phyloP scores from a whole-genome alignment of 2,888 invertebrate genomes.

The Geotrupes spiniger region DNA sequence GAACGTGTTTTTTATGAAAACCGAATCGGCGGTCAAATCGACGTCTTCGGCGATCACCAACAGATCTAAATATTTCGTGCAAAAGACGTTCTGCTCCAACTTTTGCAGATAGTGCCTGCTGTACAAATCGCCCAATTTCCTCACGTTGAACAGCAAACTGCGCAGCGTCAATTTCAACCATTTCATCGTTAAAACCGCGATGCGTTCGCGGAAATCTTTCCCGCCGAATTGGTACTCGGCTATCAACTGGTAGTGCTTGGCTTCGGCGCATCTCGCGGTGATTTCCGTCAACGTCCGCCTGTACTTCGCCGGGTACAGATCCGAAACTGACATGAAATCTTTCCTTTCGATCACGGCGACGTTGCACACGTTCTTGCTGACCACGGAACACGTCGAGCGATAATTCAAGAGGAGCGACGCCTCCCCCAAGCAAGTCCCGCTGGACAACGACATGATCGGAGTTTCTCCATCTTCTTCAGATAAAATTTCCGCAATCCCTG shows the following conservation, averaged over 20 bases:
- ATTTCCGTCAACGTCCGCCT: not conserved
- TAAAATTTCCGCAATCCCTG: conserved; percentile 32
- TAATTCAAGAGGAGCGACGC: conserved; percentile 23
- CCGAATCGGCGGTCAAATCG: conserved; percentile 25
- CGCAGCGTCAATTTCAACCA: conserved; percentile 22
- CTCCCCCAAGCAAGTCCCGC: conserved; percentile 33
- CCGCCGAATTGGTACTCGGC: conserved; percentile 8
- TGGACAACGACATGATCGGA: conserved; percentile 31
- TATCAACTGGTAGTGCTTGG: conserved; percentile 4
- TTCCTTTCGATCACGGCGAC: conserved; percentile 24
- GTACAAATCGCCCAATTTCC: conserved; percentile 9
- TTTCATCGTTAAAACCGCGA: conserved; percentile 20
- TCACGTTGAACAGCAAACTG: conserved; percentile 9
- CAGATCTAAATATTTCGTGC: conserved; percentile 22
- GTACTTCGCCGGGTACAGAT: conserved; percentile 23
- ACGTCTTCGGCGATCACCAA: conserved; percentile 23
- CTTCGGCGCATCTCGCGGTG: conserved; percentile 1
- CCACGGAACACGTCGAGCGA: conserved; percentile 29
- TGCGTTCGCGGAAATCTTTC: conserved; percentile 1
- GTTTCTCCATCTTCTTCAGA: conserved; percentile 35
- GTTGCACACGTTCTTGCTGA: conserved; percentile 30
- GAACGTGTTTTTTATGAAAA: conserved; percentile 30
- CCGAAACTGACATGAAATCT: conserved; percentile 23
- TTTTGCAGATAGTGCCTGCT: conserved; percentile 7
- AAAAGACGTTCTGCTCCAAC: conserved; percentile 19